A percentile compares a stretch with the other conserved stretches of the same genome.
Evolutionary conservation across 2,797 vertebrate species (phyloP).

Genomic region (Chrysocyon brachyurus): DNA sequence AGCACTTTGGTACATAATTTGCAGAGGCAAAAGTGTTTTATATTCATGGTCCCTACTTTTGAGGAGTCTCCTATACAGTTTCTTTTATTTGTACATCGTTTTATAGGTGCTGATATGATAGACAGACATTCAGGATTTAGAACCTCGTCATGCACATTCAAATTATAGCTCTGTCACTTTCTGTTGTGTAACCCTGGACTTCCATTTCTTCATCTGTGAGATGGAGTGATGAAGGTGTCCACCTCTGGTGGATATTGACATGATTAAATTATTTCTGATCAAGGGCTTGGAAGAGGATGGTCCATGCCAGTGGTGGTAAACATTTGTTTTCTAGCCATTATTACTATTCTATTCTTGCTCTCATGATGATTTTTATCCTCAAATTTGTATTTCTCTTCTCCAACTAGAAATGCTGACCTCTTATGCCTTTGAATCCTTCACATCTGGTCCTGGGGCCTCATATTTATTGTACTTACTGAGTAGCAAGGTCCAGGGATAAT

Average conservation of each 20-base stretch:
- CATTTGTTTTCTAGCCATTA: background rate
- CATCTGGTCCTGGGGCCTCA: background rate
- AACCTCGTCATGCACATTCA: accelerated
- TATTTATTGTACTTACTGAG: background rate
- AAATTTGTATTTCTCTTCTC: background rate
- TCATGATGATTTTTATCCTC: background rate
- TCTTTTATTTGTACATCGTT: background rate
- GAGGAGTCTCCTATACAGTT: background rate
- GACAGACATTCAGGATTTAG: background rate
- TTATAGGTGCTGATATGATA: background rate
- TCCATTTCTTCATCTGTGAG: background rate
- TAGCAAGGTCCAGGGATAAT: background rate
- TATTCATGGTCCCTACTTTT: too few species aligned
- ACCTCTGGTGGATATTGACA: background rate
- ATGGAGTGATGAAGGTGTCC: background rate
- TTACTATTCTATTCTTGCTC: background rate
- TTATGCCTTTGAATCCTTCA: background rate
- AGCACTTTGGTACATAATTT: background rate
- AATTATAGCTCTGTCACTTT: background rate
- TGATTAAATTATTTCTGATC: background rate
- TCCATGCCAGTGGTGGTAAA: background rate
- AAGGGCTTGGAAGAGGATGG: background rate
- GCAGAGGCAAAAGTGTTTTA: background rate
- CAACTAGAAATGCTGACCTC: background rate
- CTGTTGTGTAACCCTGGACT: background rate